Conservation (phyloP, 2,113 vertebrate species). For the Embiotoca jacksoni region DNA sequence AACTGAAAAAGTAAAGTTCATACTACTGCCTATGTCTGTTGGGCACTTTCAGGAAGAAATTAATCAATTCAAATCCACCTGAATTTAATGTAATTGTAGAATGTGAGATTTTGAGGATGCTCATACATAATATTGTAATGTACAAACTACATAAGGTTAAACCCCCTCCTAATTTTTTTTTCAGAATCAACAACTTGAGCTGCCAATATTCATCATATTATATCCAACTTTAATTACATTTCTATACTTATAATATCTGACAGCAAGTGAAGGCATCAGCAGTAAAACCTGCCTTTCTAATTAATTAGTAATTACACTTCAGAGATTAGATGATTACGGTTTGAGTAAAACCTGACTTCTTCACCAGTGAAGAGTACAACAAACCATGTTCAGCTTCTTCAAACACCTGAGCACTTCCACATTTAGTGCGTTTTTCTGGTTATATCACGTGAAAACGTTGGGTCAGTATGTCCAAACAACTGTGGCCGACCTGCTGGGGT, state of each 20-base stretch:
- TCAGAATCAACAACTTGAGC: no score
- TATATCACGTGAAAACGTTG: conserved; percentile 9
- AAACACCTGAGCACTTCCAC: not conserved
- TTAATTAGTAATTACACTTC: not conserved
- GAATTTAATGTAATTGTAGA: no score
- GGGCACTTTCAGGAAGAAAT: no score
- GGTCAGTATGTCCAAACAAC: conserved; percentile 34
- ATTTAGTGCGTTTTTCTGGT: not conserved
- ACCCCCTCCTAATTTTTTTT: no score
- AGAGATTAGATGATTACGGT: no score
- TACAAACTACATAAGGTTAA: no score
- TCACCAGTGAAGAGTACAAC: not conserved
- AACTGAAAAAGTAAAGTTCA: no score
- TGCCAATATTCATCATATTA: no score
- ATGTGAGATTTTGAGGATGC: no score
- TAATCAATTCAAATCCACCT: no score
- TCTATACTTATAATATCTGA: not conserved
- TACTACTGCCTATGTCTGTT: no score
- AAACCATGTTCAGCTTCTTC: not conserved
- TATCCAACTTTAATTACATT: not conserved
- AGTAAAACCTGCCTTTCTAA: not conserved
- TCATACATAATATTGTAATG: no score
- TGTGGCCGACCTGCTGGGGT: conserved; percentile 45
- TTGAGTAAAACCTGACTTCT: not conserved
- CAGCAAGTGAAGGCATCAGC: conserved; percentile 19